Percentiles rank a stretch among this genome's conserved stretches.
These are phyloP conservation scores for Dysidea cf. avara DNA, from an alignment of 37 sponge, comb jelly and placozoan species.

Conservation along the genomic window DNA sequence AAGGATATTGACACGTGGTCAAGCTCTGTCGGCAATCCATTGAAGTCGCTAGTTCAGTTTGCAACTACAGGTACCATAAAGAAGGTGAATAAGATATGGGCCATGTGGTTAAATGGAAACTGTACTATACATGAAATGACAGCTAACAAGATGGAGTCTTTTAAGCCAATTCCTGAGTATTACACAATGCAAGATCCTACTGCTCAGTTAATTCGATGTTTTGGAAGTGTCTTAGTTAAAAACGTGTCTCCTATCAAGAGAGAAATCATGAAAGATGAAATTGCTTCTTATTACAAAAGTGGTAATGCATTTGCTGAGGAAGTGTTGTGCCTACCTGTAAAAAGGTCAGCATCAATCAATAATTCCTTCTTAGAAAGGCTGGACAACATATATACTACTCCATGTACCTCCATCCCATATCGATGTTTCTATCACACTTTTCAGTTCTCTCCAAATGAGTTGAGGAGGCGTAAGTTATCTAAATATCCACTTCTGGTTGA, in stretches of 20 bases:
- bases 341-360: not conserved
- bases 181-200: too few relatives aligned
- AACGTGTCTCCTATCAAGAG: too few relatives aligned
- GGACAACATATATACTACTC: conserved; percentile 21
- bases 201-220: too few relatives aligned
- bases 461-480: not conserved
- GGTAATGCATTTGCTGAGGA: conserved; percentile 38
- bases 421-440: conserved; percentile 24
- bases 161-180: not conserved
- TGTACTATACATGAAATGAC: not conserved
- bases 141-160: not conserved
- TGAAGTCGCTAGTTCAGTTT: conserved; percentile 13
- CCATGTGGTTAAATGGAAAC: conserved; percentile 18
- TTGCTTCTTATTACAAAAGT: not conserved
- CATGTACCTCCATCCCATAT: conserved; percentile 17
- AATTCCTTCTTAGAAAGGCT: conserved; percentile 32
- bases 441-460: not conserved
- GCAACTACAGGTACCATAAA: not conserved
- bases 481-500: not conserved
- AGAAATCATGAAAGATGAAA: not conserved
- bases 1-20: conserved; percentile 2
- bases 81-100: conserved; percentile 11
- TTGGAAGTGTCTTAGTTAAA: too few relatives aligned
- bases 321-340: not conserved
- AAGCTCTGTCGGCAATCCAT: not conserved